phyloP scores from a whole-genome alignment of 2,797 vertebrate genomes.

The Artibeus lituratus region DNA sequence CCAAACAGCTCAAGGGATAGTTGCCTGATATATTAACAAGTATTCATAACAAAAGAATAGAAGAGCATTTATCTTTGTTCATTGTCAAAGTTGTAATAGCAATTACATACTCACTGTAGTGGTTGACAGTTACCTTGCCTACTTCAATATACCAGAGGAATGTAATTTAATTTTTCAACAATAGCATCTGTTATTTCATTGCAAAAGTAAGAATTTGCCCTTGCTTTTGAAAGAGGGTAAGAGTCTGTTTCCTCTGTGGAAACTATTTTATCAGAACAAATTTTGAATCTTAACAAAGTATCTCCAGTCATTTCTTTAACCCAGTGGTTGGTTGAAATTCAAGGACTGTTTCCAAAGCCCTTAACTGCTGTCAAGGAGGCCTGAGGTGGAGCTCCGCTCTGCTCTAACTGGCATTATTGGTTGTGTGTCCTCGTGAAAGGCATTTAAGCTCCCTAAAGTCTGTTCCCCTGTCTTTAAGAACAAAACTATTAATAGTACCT shows the following conservation, averaged over 20 bases:
- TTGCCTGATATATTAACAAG: background rate
- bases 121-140: background rate
- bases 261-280: slow-evolving; percentile 4
- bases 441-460: background rate
- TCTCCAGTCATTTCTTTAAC: background rate
- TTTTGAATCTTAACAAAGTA: background rate
- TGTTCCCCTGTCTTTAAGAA: background rate
- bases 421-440: background rate
- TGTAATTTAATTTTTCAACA: slow-evolving; percentile 8
- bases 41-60: background rate
- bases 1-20: background rate
- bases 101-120: background rate
- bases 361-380: background rate
- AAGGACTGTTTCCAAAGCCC: background rate
- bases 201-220: background rate
- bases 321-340: background rate
- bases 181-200: background rate
- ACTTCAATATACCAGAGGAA: background rate
- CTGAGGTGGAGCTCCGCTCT: background rate
- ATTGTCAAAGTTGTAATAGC: background rate
- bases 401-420: background rate
- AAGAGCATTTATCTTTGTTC: background rate
- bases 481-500: background rate
- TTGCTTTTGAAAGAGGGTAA: background rate
- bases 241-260: background rate